Base-by-base conservation (phyloP, 2,113 vertebrate species). In the Ochotona curzoniae region DNA sequence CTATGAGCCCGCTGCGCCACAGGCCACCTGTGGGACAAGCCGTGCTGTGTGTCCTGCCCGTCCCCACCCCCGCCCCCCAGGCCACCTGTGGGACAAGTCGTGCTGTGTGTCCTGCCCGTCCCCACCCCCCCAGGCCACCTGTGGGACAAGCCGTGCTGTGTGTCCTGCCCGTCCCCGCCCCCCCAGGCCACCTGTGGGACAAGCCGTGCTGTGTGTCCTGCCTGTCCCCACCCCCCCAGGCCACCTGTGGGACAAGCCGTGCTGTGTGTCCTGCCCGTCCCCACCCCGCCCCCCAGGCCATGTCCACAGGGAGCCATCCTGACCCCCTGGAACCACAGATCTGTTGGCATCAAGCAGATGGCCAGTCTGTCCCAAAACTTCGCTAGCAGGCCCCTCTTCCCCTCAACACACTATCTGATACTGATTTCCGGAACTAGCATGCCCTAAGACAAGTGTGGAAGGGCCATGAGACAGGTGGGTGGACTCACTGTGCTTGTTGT, bases 401-500 rank as follows among this genome's bases (percentile, higher is more conserved):
- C 38, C 38, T 6, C 38, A 44, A 44, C 38, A 44, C 38, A 44
- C 38, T 44, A 44, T 44, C 38, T 44, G 38, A 44, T 44, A 44
- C 38, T 44, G 38, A 6, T 44, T 44, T 44, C 38, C 38, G 38
- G 38, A 44, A 44, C 38, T 44, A 44, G 38, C 38, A 44, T 44
- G 38, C 38, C 38, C 38, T 44, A 44, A 44, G 38, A 44, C 38
- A 3, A 44, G 38, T 44, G 38, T 44, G 38, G 38, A 44, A 44
- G 38, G 38, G 38, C 38, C 38, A 44, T 44, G 38, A 44, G 38
- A 6, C 26, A 0, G 11, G 26, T 21, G 0, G 13, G 44, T 0
- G 2, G 64, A 98, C 99, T 98, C 97, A 99, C 99, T 99, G 8
- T 99, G 98, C 78, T 98, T 98, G 93, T 99, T 99, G 97, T 99